Percentiles rank a stretch among this genome's conserved stretches.
Conservation (phyloP, 2,113 vertebrate genomes). For the Onychostruthus taczanowskii region DNA sequence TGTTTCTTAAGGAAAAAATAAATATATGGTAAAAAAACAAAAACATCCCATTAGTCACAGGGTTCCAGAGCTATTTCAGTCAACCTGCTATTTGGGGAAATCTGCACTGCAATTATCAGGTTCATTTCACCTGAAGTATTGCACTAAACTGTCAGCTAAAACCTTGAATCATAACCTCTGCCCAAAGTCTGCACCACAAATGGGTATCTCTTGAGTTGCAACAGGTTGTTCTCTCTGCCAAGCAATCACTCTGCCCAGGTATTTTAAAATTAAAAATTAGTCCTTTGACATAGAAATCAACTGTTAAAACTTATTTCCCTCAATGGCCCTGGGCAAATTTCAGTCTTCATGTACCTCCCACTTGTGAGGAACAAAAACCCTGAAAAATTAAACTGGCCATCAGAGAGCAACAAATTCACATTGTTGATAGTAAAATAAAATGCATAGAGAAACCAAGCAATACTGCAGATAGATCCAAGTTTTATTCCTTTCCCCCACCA, state of each 20-base stretch:
- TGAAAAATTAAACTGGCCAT: neutral
- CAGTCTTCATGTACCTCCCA: neutral
- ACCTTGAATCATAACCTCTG: neutral
- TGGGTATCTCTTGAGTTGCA: neutral
- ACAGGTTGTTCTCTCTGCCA: neutral
- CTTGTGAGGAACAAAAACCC: neutral
- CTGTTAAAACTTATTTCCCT: neutral
- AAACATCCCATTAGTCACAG: constrained; percentile 30
- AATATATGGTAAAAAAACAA: neutral
- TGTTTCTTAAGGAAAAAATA: neutral
- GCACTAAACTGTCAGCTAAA: neutral
- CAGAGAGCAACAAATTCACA: neutral
- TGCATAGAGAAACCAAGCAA: neutral
- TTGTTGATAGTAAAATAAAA: neutral
- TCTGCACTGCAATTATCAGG: neutral
- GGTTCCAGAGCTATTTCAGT: neutral
- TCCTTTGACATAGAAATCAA: neutral
- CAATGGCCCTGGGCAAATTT: neutral
- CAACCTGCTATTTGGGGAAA: constrained; percentile 23
- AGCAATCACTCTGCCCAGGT: neutral
- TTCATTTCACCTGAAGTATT: constrained; percentile 9
- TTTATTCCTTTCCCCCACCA: neutral
- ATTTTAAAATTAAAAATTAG: neutral
- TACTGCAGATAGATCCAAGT: neutral
- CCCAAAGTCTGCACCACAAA: neutral